These are phyloP conservation scores for Alouatta palliata DNA, from an alignment of 2,113 vertebrate genomes.

Conservation along the genomic window DNA sequence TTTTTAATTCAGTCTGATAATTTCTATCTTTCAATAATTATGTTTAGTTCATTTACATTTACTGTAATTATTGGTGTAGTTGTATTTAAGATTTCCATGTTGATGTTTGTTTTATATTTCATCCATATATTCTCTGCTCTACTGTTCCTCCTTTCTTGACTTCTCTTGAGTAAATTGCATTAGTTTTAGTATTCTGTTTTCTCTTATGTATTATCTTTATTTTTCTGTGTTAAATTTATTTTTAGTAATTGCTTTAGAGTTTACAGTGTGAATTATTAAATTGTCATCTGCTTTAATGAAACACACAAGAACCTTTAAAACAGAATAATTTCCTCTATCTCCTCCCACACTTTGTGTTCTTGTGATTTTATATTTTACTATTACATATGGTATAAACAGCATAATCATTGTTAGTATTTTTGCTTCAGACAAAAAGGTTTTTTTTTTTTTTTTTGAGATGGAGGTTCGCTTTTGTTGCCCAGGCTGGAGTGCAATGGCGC, in stretches of 20 bases:
- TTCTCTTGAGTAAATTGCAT: neutral
- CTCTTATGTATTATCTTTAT: neutral
- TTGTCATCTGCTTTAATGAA: constrained; percentile 8
- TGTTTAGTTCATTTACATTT: constrained; percentile 37
- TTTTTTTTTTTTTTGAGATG: neutral
- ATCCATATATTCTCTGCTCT: neutral
- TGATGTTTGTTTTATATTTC: constrained; percentile 1
- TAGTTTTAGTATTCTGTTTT: constrained; percentile 12
- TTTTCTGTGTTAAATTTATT: neutral
- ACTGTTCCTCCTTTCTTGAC: neutral
- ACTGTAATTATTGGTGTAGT: neutral
- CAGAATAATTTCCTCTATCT: neutral
- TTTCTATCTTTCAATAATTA: neutral
- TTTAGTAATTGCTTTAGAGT: constrained; percentile 3
- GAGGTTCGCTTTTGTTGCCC: too few relatives aligned
- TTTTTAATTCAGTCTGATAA: neutral
- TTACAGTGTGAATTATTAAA: neutral
- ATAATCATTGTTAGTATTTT: neutral
- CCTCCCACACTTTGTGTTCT: neutral
- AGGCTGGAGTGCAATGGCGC: too few relatives aligned
- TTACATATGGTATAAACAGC: neutral
- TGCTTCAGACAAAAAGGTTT: neutral
- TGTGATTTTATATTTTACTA: constrained; percentile 12
- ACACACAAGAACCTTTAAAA: neutral
- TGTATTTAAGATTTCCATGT: neutral